Percentiles rank a stretch among this genome's conserved stretches.
Conservation (phyloP, 1,140 invertebrate species). For the Drepana arcuata region DNA sequence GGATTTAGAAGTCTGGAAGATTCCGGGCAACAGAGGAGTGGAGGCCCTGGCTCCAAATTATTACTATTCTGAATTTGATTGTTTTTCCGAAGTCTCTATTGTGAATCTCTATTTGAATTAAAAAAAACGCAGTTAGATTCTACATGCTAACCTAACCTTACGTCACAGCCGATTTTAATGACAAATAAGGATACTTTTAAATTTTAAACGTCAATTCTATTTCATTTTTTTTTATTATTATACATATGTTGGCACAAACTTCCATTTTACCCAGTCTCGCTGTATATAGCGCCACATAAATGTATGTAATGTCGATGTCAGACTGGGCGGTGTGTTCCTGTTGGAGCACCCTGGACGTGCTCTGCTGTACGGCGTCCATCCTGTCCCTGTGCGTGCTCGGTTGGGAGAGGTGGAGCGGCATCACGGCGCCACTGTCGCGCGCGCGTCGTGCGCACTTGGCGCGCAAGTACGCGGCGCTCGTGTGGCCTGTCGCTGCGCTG, state of each 20-base stretch:
- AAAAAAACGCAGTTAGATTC: no score
- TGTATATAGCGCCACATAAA: no score
- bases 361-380: conserved; percentile 78
- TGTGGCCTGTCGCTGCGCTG: conserved; percentile 58
- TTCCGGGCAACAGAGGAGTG: no score
- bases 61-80: no score
- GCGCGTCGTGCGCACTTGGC: conserved; percentile 28
- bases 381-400: conserved; percentile 76
- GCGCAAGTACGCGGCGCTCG: conserved; percentile 23
- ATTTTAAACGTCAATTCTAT: background rate
- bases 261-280: no score
- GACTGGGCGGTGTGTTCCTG: conserved; percentile 72
- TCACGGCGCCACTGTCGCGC: conserved; percentile 68
- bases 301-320: conserved; percentile 42
- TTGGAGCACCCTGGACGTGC: conserved; percentile 76
- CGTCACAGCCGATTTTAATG: no score
- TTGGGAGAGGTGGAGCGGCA: conserved; percentile 76
- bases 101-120: no score
- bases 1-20: no score
- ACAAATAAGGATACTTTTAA: no score
- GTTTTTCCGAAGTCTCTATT: no score
- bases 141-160: no score
- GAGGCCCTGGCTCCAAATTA: no score
- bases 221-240: background rate
- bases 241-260: background rate